A percentile compares a stretch with the other conserved stretches of the same genome.
Conservation (phyloP, 1,140 invertebrate species). For the Carcinoscorpius rotundicauda region DNA sequence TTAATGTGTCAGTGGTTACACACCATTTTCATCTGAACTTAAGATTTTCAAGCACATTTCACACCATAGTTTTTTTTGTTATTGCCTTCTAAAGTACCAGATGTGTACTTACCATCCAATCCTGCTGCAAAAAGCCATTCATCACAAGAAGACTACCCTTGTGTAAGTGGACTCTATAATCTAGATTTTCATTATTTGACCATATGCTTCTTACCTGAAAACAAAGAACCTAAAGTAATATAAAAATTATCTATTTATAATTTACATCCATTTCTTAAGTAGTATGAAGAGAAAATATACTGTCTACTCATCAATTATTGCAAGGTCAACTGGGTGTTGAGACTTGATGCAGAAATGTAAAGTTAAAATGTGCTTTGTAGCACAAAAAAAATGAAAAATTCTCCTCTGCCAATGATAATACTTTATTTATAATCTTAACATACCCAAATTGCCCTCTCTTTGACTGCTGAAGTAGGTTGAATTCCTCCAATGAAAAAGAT, state of each 20-base stretch:
- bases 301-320: too few species aligned
- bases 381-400: too few species aligned
- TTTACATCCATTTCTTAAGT: background rate
- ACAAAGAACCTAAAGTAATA: background rate
- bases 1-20: too few species aligned
- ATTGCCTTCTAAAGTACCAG: too few species aligned
- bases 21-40: too few species aligned
- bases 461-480: too few species aligned
- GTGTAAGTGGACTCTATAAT: conserved; percentile 23
- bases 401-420: too few species aligned
- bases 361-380: background rate
- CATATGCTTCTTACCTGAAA: background rate
- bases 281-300: background rate
- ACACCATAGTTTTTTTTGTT: too few species aligned
- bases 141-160: conserved; percentile 37
- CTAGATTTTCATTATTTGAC: background rate
- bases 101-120: conserved; percentile 31
- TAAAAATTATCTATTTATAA: background rate
- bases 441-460: too few species aligned
- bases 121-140: conserved; percentile 37
- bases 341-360: background rate
- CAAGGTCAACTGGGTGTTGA: background rate
- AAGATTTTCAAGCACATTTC: too few species aligned
- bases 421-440: too few species aligned
- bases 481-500: too few species aligned